phyloP scores from a whole-genome alignment of 2,113 vertebrate species.

The Perognathus longimembris region DNA sequence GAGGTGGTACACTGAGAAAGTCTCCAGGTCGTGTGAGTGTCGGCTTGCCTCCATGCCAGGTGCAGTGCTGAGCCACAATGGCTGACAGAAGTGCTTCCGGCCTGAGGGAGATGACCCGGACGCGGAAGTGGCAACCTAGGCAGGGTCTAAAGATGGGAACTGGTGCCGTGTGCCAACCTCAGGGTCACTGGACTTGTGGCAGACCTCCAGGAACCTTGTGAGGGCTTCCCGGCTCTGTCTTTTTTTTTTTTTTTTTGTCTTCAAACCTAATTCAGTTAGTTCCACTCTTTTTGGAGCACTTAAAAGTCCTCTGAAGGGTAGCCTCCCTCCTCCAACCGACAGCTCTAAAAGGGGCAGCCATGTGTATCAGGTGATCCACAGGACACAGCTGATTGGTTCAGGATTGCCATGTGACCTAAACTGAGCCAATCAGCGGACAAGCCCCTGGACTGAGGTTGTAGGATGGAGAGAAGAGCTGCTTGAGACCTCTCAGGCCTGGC shows the following conservation, averaged over 20 bases:
- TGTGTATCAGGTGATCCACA: not conserved
- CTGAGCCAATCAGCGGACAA: not conserved
- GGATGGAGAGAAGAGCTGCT: not conserved
- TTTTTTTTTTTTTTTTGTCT: not conserved
- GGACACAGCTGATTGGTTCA: not conserved
- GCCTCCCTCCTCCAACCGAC: not conserved
- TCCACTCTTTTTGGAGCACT: not conserved
- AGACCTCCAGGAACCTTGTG: not conserved
- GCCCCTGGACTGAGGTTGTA: not conserved
- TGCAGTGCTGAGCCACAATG: not conserved
- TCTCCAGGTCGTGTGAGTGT: not conserved
- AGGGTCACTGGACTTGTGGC: fast-evolving
- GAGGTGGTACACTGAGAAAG: not conserved
- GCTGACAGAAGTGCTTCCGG: not conserved
- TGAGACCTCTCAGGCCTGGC: not conserved
- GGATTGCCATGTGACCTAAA: not conserved
- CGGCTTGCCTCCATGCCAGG: not conserved
- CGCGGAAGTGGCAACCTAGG: not conserved
- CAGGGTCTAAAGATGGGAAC: not conserved
- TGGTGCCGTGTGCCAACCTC: not conserved
- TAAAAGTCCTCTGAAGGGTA: not conserved
- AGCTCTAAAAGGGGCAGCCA: not conserved
- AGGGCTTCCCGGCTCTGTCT: not conserved
- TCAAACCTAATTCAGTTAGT: not conserved
- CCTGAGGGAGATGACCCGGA: not conserved